These are phyloP conservation scores for Nasua narica DNA, from an alignment of 2,797 vertebrate species.

Conservation along the genomic window DNA sequence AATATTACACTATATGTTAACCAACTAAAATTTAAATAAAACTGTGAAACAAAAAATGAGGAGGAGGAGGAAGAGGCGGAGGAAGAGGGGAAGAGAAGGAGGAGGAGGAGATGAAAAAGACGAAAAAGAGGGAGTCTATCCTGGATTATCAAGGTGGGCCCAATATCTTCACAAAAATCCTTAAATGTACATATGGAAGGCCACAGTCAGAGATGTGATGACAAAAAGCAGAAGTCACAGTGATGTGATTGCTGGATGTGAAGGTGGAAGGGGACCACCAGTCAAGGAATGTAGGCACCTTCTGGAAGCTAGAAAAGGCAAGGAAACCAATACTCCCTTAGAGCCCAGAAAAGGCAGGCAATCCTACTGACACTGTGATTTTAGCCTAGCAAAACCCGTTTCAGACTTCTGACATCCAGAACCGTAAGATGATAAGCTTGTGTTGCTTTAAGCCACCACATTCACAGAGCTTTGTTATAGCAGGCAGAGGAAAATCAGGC, in stretches of 20 bases:
- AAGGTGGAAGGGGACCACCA: not conserved
- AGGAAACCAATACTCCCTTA: not conserved
- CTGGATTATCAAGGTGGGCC: not conserved
- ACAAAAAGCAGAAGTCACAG: slow-evolving; percentile 7
- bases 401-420: not conserved
- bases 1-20: not conserved
- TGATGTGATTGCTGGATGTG: not conserved
- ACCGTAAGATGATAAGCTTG: not conserved
- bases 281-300: not conserved
- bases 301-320: not conserved
- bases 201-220: not conserved
- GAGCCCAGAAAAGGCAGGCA: not conserved
- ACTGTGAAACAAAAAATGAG: not conserved
- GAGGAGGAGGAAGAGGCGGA: too few species aligned
- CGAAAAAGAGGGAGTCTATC: not conserved
- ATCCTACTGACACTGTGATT: not conserved
- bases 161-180: not conserved
- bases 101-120: too few species aligned
- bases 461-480: not conserved
- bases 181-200: not conserved
- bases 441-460: not conserved
- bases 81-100: too few species aligned
- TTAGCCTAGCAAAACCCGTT: not conserved
- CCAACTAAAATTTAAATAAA: not conserved
- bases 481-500: not conserved